Percentiles rank a stretch among this genome's conserved stretches.
Conservation (phyloP, 2,888 invertebrate genomes). For the Microdon myrmicae region DNA sequence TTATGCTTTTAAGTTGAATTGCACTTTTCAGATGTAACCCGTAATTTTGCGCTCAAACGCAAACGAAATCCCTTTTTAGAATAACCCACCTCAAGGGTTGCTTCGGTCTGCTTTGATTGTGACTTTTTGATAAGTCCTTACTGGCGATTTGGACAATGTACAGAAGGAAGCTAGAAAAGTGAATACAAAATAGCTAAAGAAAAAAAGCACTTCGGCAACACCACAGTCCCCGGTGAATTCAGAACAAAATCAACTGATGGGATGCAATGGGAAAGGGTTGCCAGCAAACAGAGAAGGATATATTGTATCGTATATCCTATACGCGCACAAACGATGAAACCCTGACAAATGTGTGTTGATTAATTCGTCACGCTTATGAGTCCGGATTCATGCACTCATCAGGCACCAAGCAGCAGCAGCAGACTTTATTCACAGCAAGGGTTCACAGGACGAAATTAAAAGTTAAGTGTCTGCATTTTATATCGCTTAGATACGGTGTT, state of each 20-base stretch:
- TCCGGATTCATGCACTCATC: slow-evolving; percentile 17
- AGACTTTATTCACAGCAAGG: slow-evolving; percentile 14
- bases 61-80: slow-evolving; percentile 32
- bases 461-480: slow-evolving; percentile 51
- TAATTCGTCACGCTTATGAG: slow-evolving; percentile 47
- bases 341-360: no score
- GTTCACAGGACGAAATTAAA: slow-evolving; percentile 45
- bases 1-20: slow-evolving; percentile 49
- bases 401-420: slow-evolving; percentile 20
- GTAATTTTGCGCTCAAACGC: slow-evolving; percentile 27
- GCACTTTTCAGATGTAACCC: slow-evolving; percentile 49
- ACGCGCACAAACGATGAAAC: slow-evolving; percentile 19
- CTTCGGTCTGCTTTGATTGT: slow-evolving; percentile 29
- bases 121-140: slow-evolving; percentile 2
- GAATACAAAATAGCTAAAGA: no score
- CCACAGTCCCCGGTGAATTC: no score
- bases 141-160: no score
- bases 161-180: no score
- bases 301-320: slow-evolving; percentile 13
- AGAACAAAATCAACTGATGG: slow-evolving; percentile 10
- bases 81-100: slow-evolving; percentile 10
- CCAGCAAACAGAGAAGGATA: neutral
- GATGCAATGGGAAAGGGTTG: slow-evolving; percentile 5
- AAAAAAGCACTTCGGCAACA: no score
- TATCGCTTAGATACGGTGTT: slow-evolving; percentile 50